Evolutionary conservation across 2,888 invertebrate genomes (phyloP).

Genomic region (Pristionchus arcanus): DNA sequence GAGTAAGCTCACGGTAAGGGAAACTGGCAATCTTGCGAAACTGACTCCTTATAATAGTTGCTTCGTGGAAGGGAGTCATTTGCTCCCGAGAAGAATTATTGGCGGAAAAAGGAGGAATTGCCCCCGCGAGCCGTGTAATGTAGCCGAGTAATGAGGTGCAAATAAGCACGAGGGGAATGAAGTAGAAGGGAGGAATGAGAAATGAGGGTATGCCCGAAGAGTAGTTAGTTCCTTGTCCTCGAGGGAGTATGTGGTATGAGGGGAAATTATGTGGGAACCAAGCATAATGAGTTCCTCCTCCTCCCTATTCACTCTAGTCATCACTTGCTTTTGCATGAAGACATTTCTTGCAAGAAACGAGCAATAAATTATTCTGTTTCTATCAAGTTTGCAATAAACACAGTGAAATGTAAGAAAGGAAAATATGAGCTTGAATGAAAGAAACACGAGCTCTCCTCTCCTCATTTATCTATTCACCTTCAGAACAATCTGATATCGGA

Average conservation of each 20-base stretch:
- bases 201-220: background rate
- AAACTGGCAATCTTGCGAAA: background rate
- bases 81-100: background rate
- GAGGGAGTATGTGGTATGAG: background rate
- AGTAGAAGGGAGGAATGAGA: background rate
- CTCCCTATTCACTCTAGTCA: background rate
- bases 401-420: no score
- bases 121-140: background rate
- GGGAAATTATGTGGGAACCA: background rate
- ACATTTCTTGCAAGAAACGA: no score
- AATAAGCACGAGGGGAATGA: background rate
- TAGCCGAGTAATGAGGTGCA: background rate
- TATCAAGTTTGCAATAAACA: no score
- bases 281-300: background rate
- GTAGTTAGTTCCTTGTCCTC: background rate
- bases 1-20: background rate
- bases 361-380: no score
- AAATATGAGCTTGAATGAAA: no score
- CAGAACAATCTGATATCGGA: constrained; percentile 76
- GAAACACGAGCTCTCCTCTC: no score
- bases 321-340: background rate
- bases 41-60: background rate
- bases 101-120: background rate
- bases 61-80: background rate
- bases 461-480: constrained; percentile 46